Base-by-base conservation (phyloP, 2,888 invertebrate species). In the Ennomos erosarius region DNA sequence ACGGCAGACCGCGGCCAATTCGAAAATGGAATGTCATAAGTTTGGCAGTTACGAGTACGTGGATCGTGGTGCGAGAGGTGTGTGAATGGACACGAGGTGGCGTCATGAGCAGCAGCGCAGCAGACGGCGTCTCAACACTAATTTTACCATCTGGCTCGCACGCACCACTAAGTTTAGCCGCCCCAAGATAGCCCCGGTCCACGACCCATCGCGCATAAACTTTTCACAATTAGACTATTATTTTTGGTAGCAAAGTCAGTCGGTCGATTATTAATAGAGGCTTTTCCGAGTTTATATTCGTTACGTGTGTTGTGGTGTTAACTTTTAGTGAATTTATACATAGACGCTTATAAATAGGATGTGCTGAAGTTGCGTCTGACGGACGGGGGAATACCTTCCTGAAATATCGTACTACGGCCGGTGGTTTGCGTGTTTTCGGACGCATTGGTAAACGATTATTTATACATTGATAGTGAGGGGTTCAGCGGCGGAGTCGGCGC, bases 171-270 rank as follows among this genome's bases (percentile, higher is more conserved):
- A 93, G 93, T 92, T 88, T 93, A 93, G 93, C 92, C 88, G 89
- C 91, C 90, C 90, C 91, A 90, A 93, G 93, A 93, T 92, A 92
- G 92, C 91, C 84, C 82, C 90, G 91, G 90, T 92, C 92, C 92
- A 89, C 92, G 91, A 91, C 88, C 92, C 92, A 91, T 91, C 92
- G 88, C 90, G 90, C 90, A 92, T 91, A 91, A 92, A 92, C 92
- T 92, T 92, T 91, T 92, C 93, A 91, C 91, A 93, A 93, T 93
- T 93, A 93, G 93, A 93, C 93, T 92, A 93, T 93, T 93, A 93
- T 93, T 93, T 93, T 93, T 91, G 93, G 92, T 92, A 92, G 92
- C 92, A 88, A 92, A 91, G 92, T 92, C 92, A 91, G 92, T 92
- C 92, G 92, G 92, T 90, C 92, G 93, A 92, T 91, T 93, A 93